phyloP scores from a whole-genome alignment of 2,797 vertebrate genomes.

The Balearica regulorum region DNA sequence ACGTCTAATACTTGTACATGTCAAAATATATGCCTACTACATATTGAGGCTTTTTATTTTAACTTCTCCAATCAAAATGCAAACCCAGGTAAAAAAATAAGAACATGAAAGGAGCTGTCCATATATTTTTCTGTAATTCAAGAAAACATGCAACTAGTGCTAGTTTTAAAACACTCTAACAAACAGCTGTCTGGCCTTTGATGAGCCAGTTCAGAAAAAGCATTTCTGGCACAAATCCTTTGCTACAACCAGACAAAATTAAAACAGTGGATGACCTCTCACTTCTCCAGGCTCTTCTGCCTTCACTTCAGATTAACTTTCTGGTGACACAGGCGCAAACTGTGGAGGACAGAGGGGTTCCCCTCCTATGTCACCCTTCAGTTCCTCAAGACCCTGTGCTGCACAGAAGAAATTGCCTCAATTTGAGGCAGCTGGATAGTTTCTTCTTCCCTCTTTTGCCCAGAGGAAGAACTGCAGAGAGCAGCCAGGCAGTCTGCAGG shows the following conservation, averaged over 20 bases:
- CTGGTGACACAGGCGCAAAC: background rate
- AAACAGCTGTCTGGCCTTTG: background rate
- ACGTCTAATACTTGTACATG: no score
- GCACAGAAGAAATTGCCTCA: background rate
- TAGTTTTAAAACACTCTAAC: background rate
- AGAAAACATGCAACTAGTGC: background rate
- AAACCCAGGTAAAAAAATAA: background rate
- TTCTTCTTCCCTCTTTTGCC: background rate
- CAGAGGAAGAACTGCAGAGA: background rate
- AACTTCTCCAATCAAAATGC: background rate
- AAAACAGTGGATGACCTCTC: background rate
- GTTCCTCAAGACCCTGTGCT: background rate
- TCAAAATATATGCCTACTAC: background rate
- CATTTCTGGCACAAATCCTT: background rate
- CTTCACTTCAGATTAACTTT: background rate
- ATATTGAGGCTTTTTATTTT: background rate
- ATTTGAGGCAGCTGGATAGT: background rate
- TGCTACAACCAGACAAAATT: background rate
- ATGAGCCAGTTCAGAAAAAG: background rate
- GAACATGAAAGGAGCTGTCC: background rate
- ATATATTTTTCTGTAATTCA: background rate
- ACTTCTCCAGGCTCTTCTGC: background rate
- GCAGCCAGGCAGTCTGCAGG: background rate
- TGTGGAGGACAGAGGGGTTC: background rate
- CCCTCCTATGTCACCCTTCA: background rate